These are phyloP conservation scores for Neodiprion pinetum DNA, from an alignment of 1,140 invertebrate genomes.

Conservation along the genomic window DNA sequence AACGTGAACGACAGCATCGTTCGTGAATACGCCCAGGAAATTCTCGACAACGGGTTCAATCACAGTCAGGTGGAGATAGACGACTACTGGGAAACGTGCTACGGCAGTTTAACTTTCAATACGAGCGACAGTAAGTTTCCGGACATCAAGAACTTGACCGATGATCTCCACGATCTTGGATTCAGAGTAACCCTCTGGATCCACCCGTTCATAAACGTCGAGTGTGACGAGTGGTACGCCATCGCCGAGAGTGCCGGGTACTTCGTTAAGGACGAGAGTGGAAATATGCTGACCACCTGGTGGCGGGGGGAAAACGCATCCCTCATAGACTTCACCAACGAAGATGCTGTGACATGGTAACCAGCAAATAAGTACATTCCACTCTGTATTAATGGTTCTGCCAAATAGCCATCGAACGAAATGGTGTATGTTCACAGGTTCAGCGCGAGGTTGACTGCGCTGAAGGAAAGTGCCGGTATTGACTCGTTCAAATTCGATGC, in stretches of 20 bases:
- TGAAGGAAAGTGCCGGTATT: slow-evolving; percentile 70
- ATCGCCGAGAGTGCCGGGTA: slow-evolving; percentile 59
- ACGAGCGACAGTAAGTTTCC: slow-evolving; percentile 71
- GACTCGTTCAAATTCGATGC: slow-evolving; percentile 90
- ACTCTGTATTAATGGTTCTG: too few species aligned
- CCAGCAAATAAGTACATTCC: not conserved
- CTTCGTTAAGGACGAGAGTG: slow-evolving; percentile 29
- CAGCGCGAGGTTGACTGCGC: slow-evolving; percentile 32
- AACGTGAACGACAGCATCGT: slow-evolving; percentile 71
- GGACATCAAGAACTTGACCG: slow-evolving; percentile 66
- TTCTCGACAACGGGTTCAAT: not conserved
- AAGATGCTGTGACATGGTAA: slow-evolving; percentile 73
- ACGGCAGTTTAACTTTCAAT: slow-evolving; percentile 75
- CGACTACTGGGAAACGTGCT: slow-evolving; percentile 79
- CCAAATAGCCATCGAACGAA: not conserved
- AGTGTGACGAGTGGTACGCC: slow-evolving; percentile 67
- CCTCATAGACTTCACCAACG: slow-evolving; percentile 78
- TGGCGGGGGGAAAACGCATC: slow-evolving; percentile 75
- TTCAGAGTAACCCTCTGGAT: slow-evolving; percentile 81
- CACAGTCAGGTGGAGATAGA: slow-evolving; percentile 18
- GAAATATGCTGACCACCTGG: slow-evolving; percentile 70
- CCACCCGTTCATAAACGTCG: slow-evolving; percentile 82
- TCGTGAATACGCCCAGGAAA: slow-evolving; percentile 69
- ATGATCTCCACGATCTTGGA: slow-evolving; percentile 65
- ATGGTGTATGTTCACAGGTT: not conserved